Conservation (phyloP, 2,888 invertebrate species). For the Ernsta delagoae region DNA sequence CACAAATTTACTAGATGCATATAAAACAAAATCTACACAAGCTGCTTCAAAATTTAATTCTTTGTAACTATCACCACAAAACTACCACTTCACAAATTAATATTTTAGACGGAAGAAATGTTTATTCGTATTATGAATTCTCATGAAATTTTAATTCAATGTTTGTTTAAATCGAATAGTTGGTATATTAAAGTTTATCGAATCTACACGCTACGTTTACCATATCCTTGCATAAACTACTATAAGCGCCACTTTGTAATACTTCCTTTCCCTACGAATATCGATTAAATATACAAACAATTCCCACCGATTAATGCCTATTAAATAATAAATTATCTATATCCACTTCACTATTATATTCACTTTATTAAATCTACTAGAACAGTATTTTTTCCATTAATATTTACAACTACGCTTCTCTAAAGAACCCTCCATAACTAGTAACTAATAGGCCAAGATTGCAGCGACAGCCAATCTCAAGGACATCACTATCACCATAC, state of each 20-base stretch:
- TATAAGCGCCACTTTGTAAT: constrained; percentile 20
- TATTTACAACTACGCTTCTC: constrained; percentile 15
- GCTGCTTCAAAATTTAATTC: constrained; percentile 7
- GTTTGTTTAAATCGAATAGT: no score
- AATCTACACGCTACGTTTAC: neutral
- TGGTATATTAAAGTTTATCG: no score
- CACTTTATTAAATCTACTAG: constrained; percentile 5
- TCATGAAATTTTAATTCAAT: neutral
- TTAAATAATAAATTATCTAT: constrained; percentile 15
- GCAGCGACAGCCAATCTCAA: no score
- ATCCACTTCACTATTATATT: constrained; percentile 27
- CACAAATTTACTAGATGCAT: constrained; percentile 44
- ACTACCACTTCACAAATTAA: neutral
- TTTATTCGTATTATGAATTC: neutral
- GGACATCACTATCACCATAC: no score
- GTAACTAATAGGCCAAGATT: constrained; percentile 14
- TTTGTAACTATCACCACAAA: constrained; percentile 1
- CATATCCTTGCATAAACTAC: neutral
- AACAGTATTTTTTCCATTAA: constrained; percentile 20
- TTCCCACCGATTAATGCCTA: constrained; percentile 28
- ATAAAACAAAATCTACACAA: constrained; percentile 39
- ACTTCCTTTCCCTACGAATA: constrained; percentile 19
- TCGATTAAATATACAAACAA: constrained; percentile 21
- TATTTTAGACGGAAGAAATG: neutral
- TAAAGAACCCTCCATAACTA: neutral